A percentile compares a stretch with the other conserved stretches of the same genome.
phyloP scores from a whole-genome alignment of 2,797 vertebrate genomes.

The Gobio occitaniae region DNA sequence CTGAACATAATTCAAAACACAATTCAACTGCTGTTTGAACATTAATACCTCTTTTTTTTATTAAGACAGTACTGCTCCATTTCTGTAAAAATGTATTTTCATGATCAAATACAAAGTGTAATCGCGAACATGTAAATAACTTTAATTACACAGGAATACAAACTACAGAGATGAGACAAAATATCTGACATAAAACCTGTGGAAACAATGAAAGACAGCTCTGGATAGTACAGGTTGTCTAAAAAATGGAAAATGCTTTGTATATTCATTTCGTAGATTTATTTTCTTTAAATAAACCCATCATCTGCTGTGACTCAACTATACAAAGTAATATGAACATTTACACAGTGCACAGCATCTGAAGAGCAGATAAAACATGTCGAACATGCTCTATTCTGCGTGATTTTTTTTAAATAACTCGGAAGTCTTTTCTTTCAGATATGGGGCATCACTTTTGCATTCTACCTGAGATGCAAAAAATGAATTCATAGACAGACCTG shows the following conservation, averaged over 20 bases:
- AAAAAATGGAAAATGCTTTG: slow-evolving; percentile 37
- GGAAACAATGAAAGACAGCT: slow-evolving; percentile 75
- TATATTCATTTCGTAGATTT: slow-evolving; percentile 78
- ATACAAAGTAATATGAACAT: slow-evolving; percentile 98
- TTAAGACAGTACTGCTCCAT: slow-evolving; percentile 99
- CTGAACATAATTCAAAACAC: slow-evolving; percentile 13
- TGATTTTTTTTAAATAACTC: slow-evolving; percentile 67
- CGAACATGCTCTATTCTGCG: slow-evolving; percentile 82
- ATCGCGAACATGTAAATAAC: slow-evolving; percentile 92
- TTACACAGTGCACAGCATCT: slow-evolving; percentile 98
- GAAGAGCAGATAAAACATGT: slow-evolving; percentile 95
- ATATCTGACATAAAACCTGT: slow-evolving; percentile 86
- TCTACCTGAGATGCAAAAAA: slow-evolving; percentile 99
- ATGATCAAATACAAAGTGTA: slow-evolving; percentile 99
- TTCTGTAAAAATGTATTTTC: slow-evolving; percentile 98
- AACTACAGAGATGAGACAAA: slow-evolving; percentile 88
- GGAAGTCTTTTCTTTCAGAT: slow-evolving; percentile 78
- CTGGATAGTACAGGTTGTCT: slow-evolving; percentile 39
- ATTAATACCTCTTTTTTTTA: slow-evolving; percentile 97
- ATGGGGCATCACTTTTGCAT: slow-evolving; percentile 90
- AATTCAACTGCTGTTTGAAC: slow-evolving; percentile 79
- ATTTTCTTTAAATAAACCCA: slow-evolving; percentile 84
- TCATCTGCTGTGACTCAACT: slow-evolving; percentile 84
- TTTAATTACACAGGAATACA: slow-evolving; percentile 86
- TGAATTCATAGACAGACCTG: slow-evolving; percentile 76